Evolutionary conservation across 1,140 invertebrate species (phyloP), one percentile per base, ranked within the genome.

Genomic region (Fopius arisanus): DNA sequence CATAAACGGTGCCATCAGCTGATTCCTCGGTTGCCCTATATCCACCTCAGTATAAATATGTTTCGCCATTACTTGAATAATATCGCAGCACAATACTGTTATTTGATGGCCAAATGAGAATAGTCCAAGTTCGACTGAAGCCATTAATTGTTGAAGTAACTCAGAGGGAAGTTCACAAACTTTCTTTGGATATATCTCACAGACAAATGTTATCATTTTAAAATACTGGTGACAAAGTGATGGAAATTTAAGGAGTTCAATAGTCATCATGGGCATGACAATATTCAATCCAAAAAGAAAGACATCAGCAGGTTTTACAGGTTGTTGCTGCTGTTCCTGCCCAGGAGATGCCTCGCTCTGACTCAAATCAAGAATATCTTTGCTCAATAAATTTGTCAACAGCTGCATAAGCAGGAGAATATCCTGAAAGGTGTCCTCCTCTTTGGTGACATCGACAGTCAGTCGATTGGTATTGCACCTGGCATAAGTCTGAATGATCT

Each of bases 371-470:
- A 94, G 89, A 78, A 93, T 91, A 82, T 94, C 92, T 86, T 93
- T 94, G 3, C 90, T 91, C 28, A 94, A 85, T 12, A 95, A 83
- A 82, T 92, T 92, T 0, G 90, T 93, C 0, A 95, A 82, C 40
- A 95, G 81, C 79, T 94, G 91, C 89, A 95, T 91, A 0, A 95
- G 84, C 19, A 94, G 79, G 21, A 92, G 82, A 73, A 96, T 90
- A 84, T 95, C 94, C 79, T 92, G 89, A 82, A 91, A 95, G 28
- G 91, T 90, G 67, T 95, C 93, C 79, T 95, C 94, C 77, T 91
- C 90, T 1, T 92, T 91, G 7, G 90, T 90, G 14, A 86, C 77
- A 73, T 93, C 91, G 4, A 84, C 77, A 4, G 88, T 90, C 12
- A 89, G 68, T 62, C 89, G 80, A 73, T 88, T 88, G 2, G 86